Conservation (phyloP, 1,140 invertebrate genomes). For the Proctacanthus coquilletti region DNA sequence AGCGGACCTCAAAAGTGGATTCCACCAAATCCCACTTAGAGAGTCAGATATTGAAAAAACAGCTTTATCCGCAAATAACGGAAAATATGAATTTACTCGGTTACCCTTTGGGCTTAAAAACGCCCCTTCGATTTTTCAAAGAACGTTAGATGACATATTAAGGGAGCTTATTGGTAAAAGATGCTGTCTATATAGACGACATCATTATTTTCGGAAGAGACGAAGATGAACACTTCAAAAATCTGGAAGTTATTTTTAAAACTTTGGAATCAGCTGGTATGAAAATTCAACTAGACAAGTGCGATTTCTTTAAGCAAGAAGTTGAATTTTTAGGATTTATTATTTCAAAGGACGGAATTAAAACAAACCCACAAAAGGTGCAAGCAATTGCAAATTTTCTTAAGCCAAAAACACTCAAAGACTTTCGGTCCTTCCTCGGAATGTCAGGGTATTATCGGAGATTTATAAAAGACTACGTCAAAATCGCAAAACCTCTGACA, state of each 20-base stretch:
- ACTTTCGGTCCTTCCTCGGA: conserved; percentile 6
- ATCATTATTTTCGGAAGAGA: conserved; percentile 11
- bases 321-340: conserved; percentile 7
- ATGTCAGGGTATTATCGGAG: conserved; percentile 5
- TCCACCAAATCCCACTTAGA: conserved; percentile 17
- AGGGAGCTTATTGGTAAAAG: neutral
- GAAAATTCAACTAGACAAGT: conserved; percentile 31
- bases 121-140: neutral
- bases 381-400: conserved; percentile 9
- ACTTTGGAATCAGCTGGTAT: conserved; percentile 25
- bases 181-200: conserved; percentile 13
- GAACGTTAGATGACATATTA: neutral
- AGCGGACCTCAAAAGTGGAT: conserved; percentile 23
- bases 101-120: no score
- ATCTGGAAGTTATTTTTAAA: conserved; percentile 23
- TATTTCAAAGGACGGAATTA: conserved; percentile 5
- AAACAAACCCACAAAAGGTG: conserved; percentile 12
- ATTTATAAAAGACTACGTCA: conserved; percentile 8
- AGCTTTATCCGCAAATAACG: neutral
- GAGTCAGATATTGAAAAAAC: neutral
- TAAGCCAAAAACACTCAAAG: conserved; percentile 4
- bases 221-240: conserved; percentile 27
- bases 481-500: conserved; percentile 6
- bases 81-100: no score
- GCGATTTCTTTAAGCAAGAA: conserved; percentile 22